Evolutionary conservation across 2,113 vertebrate species (phyloP), one percentile per base, ranked within the genome.

Genomic region (Perognathus longimembris): DNA sequence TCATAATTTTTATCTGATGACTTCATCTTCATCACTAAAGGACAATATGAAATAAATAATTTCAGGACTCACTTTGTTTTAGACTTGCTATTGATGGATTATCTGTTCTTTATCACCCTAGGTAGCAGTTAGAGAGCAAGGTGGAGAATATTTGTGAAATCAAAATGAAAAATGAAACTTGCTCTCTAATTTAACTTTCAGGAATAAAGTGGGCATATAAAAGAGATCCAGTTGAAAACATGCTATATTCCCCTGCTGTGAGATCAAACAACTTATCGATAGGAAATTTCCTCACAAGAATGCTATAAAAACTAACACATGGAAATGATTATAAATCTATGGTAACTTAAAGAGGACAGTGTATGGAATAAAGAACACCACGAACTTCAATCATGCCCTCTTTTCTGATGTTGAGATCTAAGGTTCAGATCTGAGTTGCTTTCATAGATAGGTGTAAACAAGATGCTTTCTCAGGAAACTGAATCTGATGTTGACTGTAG

Each of bases 391-490:
- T n/a, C 26, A 50, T 82, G 70, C 21, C 40, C 21, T 1, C 38
- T 28, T 1, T n/a, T 87, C 85, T 76, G 36, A 78, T 77, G 78
- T 91, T 90, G n/a, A 57, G 18, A 71, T 80, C 84, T 81, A 38
- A 91, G 59, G 59, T 92, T 92, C 78, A 95, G 50, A 88, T 92
- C 89, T 54, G 76, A n/a, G 75, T 87, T 88, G 42, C 28, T 57
- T 85, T 80, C 1, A 1, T 14, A 89, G 63, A 40, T 50, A 18
- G 28, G 8, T 24, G 12, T 70, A 78, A 93, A 94, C 28, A 64
- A 79, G 84, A 94, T 57, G 18, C 59, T n/a, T 40, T 66, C 54
- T 26, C 14, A 40, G 77, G 81, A 96, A 95, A 87, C 36, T 20
- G 30, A 28, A 95, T 42, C 87, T 67, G 32, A 66, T 7, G 17